Evolutionary conservation across 1,140 invertebrate species (phyloP).

Genomic region (Drosophila azteca): DNA sequence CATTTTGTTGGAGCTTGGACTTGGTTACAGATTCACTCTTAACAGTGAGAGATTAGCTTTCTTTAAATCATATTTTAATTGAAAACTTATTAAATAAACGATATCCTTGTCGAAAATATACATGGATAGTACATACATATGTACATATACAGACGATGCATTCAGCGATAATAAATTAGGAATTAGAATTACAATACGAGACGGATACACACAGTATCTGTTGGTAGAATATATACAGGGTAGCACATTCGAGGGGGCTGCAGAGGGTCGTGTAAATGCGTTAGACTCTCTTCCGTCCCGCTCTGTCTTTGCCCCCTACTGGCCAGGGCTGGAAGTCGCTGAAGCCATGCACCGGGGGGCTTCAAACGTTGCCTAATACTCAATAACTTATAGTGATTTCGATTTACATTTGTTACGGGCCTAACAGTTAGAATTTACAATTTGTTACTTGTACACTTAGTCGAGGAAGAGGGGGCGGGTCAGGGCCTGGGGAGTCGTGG

Average conservation of each 20-base stretch:
- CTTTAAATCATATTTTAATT: conserved; percentile 71
- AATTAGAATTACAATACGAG: conserved; percentile 62
- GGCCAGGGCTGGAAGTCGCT: conserved; percentile 43
- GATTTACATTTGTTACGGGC: conserved; percentile 74
- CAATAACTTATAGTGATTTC: conserved; percentile 68
- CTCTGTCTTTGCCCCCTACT: conserved; percentile 16
- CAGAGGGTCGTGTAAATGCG: conserved; percentile 56
- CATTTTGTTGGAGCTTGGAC: conserved; percentile 24
- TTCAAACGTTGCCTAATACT: conserved; percentile 74
- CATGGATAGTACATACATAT: background rate
- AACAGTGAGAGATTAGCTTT: conserved; percentile 68
- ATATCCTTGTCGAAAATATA: conserved; percentile 51
- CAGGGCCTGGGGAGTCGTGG: conserved; percentile 12
- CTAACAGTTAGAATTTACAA: conserved; percentile 79
- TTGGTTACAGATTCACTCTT: conserved; percentile 15
- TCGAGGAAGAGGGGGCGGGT: conserved; percentile 30
- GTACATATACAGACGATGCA: conserved; percentile 31
- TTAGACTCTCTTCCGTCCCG: conserved; percentile 21
- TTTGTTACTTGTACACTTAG: conserved; percentile 27
- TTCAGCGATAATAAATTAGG: conserved; percentile 69
- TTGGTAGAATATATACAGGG: conserved; percentile 48
- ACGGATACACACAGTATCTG: conserved; percentile 49
- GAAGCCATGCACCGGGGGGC: conserved; percentile 35
- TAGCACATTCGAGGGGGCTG: conserved; percentile 42
- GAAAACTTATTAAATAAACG: conserved; percentile 72